Conservation (phyloP, 2,888 invertebrate genomes). For the Eilema depressum region DNA sequence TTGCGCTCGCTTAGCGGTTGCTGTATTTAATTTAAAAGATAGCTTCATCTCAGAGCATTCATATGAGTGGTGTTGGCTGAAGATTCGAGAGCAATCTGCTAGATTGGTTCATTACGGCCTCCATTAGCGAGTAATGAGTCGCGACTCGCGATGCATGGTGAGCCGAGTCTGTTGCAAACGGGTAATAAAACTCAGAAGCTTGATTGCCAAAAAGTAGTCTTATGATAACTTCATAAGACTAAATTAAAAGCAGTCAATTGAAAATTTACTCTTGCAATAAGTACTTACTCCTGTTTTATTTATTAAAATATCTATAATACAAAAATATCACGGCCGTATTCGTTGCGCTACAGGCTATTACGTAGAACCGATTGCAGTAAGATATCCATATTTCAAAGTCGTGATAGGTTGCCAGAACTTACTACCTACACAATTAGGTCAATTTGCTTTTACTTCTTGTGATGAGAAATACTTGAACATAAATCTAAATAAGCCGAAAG, state of each 20-base stretch:
- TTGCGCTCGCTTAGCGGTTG: constrained; percentile 27
- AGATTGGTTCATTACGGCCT: constrained; percentile 85
- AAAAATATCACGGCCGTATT: not conserved
- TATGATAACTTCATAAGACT: too few relatives aligned
- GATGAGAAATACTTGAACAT: not conserved
- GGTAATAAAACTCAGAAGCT: constrained; percentile 37
- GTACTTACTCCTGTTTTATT: not conserved
- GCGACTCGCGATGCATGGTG: constrained; percentile 84
- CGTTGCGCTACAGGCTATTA: not conserved
- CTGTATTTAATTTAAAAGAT: constrained; percentile 77
- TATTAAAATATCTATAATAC: not conserved
- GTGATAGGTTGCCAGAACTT: constrained; percentile 27
- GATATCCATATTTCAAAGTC: constrained; percentile 18
- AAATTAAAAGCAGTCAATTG: too few relatives aligned
- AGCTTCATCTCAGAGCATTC: constrained; percentile 69
- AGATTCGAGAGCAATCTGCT: constrained; percentile 86
- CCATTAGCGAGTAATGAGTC: constrained; percentile 86
- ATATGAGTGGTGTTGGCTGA: constrained; percentile 81
- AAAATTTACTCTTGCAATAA: too few relatives aligned
- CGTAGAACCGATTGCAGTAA: constrained; percentile 16
- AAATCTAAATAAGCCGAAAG: not conserved
- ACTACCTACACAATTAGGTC: constrained; percentile 11
- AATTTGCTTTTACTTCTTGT: constrained; percentile 18
- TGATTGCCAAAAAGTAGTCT: not conserved
- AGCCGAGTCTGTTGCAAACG: constrained; percentile 62